phyloP scores from a whole-genome alignment of 1,140 invertebrate genomes.

The Aphidius ervi region DNA sequence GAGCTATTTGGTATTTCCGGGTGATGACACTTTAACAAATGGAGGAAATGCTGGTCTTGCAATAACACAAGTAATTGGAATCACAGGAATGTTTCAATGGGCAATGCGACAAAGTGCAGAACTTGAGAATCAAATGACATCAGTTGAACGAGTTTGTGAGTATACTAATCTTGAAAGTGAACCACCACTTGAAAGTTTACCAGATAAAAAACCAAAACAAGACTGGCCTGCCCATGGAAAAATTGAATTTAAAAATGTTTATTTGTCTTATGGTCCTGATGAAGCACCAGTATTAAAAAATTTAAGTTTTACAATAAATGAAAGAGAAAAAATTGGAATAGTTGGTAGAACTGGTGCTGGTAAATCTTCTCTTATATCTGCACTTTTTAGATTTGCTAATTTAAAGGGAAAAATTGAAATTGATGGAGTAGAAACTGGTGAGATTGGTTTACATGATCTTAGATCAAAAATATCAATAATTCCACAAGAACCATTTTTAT shows the following conservation, averaged over 20 bases:
- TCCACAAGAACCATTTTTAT: slow-evolving; percentile 85
- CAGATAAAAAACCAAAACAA: slow-evolving; percentile 46
- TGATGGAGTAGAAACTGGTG: slow-evolving; percentile 62
- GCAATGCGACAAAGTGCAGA: slow-evolving; percentile 72
- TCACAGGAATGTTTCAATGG: slow-evolving; percentile 81
- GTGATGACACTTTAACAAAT: slow-evolving; percentile 7
- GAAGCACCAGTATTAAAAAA: slow-evolving; percentile 51
- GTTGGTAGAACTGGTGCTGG: slow-evolving; percentile 72
- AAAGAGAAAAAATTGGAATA: slow-evolving; percentile 55
- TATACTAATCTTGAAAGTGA: slow-evolving; percentile 70
- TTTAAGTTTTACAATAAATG: slow-evolving; percentile 43
- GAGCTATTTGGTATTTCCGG: slow-evolving; percentile 31
- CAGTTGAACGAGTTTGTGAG: slow-evolving; percentile 76
- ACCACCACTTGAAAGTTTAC: slow-evolving; percentile 52
- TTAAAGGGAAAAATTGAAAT: slow-evolving; percentile 70
- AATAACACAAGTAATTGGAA: slow-evolving; percentile 71
- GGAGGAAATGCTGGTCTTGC: slow-evolving; percentile 66
- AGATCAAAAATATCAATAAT: slow-evolving; percentile 82
- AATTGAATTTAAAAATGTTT: slow-evolving; percentile 65
- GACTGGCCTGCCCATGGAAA: slow-evolving; percentile 69
- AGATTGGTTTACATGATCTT: slow-evolving; percentile 64
- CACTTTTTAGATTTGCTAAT: slow-evolving; percentile 69
- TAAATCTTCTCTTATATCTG: slow-evolving; percentile 71
- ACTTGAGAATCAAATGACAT: slow-evolving; percentile 70
- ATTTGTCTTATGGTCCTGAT: slow-evolving; percentile 53